These are phyloP conservation scores for Tupaia chinensis DNA, from an alignment of 2,113 vertebrate genomes.

Conservation along the genomic window DNA sequence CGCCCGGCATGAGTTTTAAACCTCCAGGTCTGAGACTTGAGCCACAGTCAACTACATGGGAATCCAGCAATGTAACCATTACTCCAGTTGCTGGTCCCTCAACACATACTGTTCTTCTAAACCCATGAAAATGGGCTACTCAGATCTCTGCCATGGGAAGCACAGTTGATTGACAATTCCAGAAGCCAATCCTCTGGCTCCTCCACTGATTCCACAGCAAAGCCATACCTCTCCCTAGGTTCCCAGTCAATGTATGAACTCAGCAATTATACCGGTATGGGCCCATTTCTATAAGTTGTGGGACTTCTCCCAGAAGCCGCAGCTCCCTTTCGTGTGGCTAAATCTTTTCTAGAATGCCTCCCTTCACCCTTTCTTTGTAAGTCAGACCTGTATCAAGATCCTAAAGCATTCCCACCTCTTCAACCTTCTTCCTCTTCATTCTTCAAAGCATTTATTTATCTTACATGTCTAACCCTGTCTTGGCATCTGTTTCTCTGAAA, in stretches of 20 bases:
- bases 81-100: too few species aligned
- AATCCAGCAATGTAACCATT: too few species aligned
- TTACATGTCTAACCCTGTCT: neutral
- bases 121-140: neutral
- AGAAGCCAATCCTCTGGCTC: neutral
- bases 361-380: neutral
- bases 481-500: neutral
- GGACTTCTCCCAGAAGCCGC: neutral
- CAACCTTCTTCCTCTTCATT: neutral
- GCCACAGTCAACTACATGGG: too few species aligned
- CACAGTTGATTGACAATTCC: neutral
- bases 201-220: neutral
- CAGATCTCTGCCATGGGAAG: neutral
- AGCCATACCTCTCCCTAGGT: neutral
- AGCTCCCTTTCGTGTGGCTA: neutral
- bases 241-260: neutral
- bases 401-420: neutral
- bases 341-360: neutral
- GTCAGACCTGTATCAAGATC: neutral
- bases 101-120: too few species aligned
- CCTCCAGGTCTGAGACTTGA: too few species aligned
- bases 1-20: too few species aligned
- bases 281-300: neutral
- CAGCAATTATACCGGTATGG: neutral
- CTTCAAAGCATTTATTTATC: neutral